These are phyloP conservation scores for Pararge aegeria DNA, from an alignment of 1,140 invertebrate species.

Conservation along the genomic window DNA sequence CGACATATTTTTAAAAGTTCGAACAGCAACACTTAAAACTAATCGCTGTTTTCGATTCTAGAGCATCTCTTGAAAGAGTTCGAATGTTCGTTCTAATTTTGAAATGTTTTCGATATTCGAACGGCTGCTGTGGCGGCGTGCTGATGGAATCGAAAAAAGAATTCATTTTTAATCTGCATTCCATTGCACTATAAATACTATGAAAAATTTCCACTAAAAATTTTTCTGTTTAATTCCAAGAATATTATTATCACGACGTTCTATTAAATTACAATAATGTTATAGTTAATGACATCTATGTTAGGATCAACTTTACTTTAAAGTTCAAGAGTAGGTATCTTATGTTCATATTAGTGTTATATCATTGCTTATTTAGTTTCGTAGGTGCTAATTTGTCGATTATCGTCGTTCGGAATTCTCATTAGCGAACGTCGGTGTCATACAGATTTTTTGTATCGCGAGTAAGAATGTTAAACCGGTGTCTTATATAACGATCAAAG, in stretches of 20 bases:
- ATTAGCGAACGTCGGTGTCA: slow-evolving; percentile 14
- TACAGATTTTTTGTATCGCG: slow-evolving; percentile 8
- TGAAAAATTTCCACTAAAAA: not conserved
- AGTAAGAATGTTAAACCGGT: not conserved
- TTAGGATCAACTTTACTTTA: no score
- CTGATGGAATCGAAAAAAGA: slow-evolving; percentile 45
- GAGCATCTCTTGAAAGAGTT: slow-evolving; percentile 67
- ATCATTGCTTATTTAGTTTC: not conserved
- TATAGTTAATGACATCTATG: no score
- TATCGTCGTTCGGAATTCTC: slow-evolving; percentile 23
- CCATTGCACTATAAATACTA: not conserved
- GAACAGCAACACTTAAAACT: slow-evolving; percentile 71
- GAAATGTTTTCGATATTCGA: slow-evolving; percentile 66
- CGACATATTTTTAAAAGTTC: slow-evolving; percentile 76
- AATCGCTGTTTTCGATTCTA: slow-evolving; percentile 74
- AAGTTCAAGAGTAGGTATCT: no score
- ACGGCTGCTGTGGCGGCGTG: slow-evolving; percentile 46
- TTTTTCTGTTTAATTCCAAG: not conserved
- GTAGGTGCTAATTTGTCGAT: slow-evolving; percentile 25
- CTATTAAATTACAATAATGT: no score
- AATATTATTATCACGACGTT: no score
- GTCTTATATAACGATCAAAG: no score
- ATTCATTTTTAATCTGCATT: slow-evolving; percentile 3
- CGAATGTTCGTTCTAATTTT: slow-evolving; percentile 67
- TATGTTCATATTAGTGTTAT: no score